Evolutionary conservation across 2,888 invertebrate species (phyloP), one percentile per base, ranked within the genome.

Genomic region (Andrena marginata): DNA sequence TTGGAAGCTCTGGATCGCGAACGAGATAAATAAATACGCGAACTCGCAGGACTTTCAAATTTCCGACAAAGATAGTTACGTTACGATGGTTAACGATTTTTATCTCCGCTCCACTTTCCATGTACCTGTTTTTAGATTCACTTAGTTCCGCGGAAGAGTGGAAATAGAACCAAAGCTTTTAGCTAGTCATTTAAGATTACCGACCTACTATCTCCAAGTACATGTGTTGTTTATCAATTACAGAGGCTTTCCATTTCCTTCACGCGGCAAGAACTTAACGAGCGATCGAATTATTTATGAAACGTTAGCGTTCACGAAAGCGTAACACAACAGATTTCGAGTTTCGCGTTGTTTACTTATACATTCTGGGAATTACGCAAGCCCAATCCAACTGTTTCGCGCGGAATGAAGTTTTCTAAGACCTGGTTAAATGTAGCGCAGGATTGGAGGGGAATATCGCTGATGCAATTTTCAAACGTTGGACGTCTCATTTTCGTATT

Each of bases 401-500:
- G 59, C 6, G 31, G 51, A 63, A 10, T 54, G 68, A 76, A 77
- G 59, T 77, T 77, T 77, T 56, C 68, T 54, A 35, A 33, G 54
- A 35, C 33, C 33, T 54, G 54, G 51, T 68, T 70, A 62, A 77
- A 33, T 35, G 33, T 59, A 51, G 23, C 10, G 33, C 8, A 51
- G 10, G 3, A 5, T 42, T 16, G 20, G 13, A 23, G 7, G 26
- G 35, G 35, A 13, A 23, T 59, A 42, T 33, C 48, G 59, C 31
- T 10, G 33, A 48, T 23, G 31, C 8, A 33, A 13, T 33, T 59
- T 16, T 68, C 51, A 69, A 71, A 72, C 65, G 77, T 42, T n/a
- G 67, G 29, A 51, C 67, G 65, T 73, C 77, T 78, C 78, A 62
- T 78, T 78, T 73, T 54, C 48, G 29, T 23, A 63, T 68, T 54